Evolutionary conservation across 2,113 vertebrate species (phyloP).

Genomic region (Phyllostomus discolor): DNA sequence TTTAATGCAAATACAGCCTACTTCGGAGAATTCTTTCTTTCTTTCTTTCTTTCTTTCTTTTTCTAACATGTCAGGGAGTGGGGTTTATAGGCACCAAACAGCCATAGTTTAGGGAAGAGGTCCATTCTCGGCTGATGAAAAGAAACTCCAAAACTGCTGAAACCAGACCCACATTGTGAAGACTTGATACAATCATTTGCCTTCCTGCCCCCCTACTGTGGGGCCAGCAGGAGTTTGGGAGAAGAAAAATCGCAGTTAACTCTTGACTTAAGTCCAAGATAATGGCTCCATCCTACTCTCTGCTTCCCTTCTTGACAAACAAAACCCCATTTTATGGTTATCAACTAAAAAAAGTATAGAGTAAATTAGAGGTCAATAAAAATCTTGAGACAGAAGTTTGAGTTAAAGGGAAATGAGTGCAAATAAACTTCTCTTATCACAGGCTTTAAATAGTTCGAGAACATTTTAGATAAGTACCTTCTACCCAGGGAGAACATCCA

Average conservation of each 20-base stretch:
- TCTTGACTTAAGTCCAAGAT: not conserved
- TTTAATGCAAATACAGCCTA: not conserved
- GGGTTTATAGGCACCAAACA: not conserved
- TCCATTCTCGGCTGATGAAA: not conserved
- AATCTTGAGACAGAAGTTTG: not conserved
- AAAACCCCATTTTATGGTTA: not conserved
- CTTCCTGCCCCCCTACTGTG: not conserved
- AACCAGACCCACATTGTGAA: not conserved
- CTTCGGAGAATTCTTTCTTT: not conserved
- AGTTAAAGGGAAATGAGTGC: not conserved
- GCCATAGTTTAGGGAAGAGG: too few relatives aligned
- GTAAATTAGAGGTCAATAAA: not conserved
- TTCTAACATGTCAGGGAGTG: not conserved
- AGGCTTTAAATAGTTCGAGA: constrained; percentile 1
- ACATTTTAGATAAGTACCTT: not conserved
- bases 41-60: not conserved
- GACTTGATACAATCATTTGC: not conserved
- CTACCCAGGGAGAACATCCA: not conserved
- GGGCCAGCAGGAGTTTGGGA: not conserved
- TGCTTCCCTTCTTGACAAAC: not conserved
- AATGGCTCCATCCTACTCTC: not conserved
- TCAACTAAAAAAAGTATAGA: constrained; percentile 4
- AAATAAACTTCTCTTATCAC: not conserved
- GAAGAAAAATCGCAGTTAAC: not conserved
- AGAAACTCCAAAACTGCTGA: not conserved